phyloP scores from a whole-genome alignment of 2,888 invertebrate species.

The Brenthis daphne region DNA sequence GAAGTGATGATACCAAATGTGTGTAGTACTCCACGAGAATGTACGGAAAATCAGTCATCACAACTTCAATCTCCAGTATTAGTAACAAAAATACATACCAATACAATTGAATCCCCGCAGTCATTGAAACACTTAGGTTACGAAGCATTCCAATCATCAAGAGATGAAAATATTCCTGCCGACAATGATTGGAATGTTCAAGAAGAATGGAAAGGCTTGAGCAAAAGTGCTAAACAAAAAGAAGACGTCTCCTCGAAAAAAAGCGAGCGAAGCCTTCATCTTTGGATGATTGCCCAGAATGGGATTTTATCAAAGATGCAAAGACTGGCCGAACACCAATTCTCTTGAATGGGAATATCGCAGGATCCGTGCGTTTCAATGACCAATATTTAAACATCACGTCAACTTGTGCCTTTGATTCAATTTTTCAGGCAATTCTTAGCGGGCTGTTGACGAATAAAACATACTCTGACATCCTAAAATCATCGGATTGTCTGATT shows the following conservation, averaged over 20 bases:
- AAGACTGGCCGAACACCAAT: constrained; percentile 5
- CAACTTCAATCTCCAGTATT: no score
- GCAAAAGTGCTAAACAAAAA: background rate
- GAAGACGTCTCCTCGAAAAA: background rate
- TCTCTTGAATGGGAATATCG: constrained; percentile 12
- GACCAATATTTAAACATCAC: constrained; percentile 6
- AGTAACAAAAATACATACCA: no score
- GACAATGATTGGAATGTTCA: no score
- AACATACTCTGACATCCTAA: constrained; percentile 1
- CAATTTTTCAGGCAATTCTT: constrained; percentile 12
- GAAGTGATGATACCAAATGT: no score
- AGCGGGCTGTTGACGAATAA: background rate
- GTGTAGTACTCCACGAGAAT: no score
- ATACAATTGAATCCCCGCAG: no score
- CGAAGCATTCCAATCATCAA: no score
- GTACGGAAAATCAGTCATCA: no score
- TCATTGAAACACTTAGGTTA: no score
- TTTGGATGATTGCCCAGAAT: constrained; percentile 14
- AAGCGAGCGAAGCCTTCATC: constrained; percentile 1
- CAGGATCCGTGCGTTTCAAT: constrained; percentile 10
- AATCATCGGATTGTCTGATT: constrained; percentile 5
- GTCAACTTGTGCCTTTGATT: constrained; percentile 12
- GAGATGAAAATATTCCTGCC: no score
- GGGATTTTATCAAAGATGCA: constrained; percentile 15
- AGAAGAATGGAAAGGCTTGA: constrained; percentile 7